Evolutionary conservation across 2,888 invertebrate genomes (phyloP).

Genomic region (Diarsia mendica): DNA sequence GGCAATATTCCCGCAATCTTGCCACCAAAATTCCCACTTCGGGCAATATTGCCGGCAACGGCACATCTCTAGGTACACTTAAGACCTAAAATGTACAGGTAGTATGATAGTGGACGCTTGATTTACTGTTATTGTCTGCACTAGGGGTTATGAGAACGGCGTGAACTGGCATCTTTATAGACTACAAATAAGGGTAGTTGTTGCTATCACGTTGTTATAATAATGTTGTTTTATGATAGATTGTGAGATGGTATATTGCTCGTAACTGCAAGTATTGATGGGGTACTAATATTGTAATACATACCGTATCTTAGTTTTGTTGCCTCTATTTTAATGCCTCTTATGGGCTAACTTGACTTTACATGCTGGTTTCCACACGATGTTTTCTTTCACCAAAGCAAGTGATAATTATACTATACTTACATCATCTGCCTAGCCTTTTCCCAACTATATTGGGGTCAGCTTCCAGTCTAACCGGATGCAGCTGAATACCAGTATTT

Average conservation of each 20-base stretch:
- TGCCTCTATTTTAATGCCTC: too few species aligned
- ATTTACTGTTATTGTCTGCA: conserved; percentile 57
- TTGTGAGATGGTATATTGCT: not conserved
- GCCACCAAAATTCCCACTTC: too few species aligned
- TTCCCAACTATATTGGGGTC: too few species aligned
- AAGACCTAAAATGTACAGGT: conserved; percentile 31
- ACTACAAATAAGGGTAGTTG: conserved; percentile 32
- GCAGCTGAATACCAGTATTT: too few species aligned
- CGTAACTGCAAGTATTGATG: not conserved
- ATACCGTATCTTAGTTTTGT: not conserved
- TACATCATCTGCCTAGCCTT: too few species aligned
- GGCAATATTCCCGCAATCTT: too few species aligned
- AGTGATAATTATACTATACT: too few species aligned
- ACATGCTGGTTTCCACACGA: too few species aligned
- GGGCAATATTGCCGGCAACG: too few species aligned
- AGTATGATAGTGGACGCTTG: conserved; percentile 50
- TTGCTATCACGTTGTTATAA: conserved; percentile 6
- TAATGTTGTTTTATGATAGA: conserved; percentile 28
- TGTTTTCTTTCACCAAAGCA: too few species aligned
- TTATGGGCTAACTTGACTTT: too few species aligned
- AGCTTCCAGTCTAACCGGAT: too few species aligned
- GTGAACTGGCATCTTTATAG: conserved; percentile 39
- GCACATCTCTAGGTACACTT: not conserved
- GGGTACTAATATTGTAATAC: not conserved
- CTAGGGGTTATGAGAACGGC: conserved; percentile 31